Conservation (phyloP, 1,140 invertebrate species). For the Colletes gigas region DNA sequence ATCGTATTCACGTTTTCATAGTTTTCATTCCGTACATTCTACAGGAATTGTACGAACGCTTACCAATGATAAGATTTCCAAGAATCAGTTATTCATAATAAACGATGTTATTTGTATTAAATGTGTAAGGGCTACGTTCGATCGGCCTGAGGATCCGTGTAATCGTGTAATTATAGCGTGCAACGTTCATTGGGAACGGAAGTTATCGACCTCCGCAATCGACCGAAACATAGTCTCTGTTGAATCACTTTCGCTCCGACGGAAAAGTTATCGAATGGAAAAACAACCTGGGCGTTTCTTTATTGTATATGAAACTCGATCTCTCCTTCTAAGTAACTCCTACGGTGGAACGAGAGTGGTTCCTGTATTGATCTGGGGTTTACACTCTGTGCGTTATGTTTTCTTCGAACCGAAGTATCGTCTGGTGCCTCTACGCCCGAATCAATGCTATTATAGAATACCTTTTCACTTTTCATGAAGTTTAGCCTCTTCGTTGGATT, state of each 20-base stretch:
- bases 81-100: too few relatives aligned
- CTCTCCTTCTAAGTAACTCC: constrained; percentile 22
- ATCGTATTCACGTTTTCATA: too few relatives aligned
- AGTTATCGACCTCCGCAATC: not conserved
- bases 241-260: not conserved
- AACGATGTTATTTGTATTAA: too few relatives aligned
- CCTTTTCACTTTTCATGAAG: not conserved
- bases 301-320: constrained; percentile 1
- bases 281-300: constrained; percentile 29
- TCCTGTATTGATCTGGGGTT: constrained; percentile 52
- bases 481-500: not conserved
- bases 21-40: too few relatives aligned
- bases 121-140: too few relatives aligned
- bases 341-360: constrained; percentile 5
- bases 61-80: too few relatives aligned
- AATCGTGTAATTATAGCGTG: not conserved
- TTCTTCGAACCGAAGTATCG: not conserved
- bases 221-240: not conserved
- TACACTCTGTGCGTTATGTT: not conserved
- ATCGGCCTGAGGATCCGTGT: too few relatives aligned
- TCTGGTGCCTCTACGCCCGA: not conserved
- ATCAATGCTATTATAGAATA: not conserved
- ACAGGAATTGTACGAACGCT: too few relatives aligned
- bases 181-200: not conserved
- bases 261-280: constrained; percentile 10